Percentiles rank a stretch among this genome's conserved stretches.
Evolutionary conservation across 92 coral and sea anemone genomes (phyloP).

Genomic region (Actinernus sp.): DNA sequence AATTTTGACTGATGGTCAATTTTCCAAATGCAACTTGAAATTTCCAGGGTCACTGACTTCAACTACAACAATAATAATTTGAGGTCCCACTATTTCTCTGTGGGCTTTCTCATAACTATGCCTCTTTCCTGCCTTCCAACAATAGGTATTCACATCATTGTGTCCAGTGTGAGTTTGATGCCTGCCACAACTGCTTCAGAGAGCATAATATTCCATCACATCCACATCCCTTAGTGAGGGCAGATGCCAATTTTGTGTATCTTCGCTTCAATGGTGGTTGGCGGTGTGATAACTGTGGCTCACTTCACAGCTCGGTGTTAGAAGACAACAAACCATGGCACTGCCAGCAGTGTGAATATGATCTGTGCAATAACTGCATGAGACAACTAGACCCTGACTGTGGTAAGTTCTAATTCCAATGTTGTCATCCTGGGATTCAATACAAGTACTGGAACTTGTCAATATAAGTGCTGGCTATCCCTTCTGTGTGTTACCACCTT

Average conservation of each 20-base stretch:
- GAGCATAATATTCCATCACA: conserved; percentile 67
- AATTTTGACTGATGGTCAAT: too few species aligned
- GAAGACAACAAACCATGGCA: conserved; percentile 81
- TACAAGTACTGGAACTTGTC: too few species aligned
- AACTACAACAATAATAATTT: too few species aligned
- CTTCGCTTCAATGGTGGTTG: conserved; percentile 82
- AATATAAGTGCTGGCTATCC: too few species aligned
- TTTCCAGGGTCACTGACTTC: too few species aligned
- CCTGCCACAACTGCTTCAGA: conserved; percentile 72
- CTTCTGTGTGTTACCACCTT: too few species aligned
- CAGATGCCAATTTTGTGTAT: conserved; percentile 78
- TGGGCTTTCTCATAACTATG: too few species aligned
- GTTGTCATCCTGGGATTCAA: too few species aligned
- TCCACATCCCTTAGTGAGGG: conserved; percentile 73
- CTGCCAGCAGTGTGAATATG: conserved; percentile 83
- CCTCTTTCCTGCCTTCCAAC: too few species aligned
- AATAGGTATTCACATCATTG: conserved; percentile 93
- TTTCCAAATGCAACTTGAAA: too few species aligned
- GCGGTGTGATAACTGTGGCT: conserved; percentile 89
- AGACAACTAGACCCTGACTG: conserved; percentile 8
- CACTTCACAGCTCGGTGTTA: conserved; percentile 47
- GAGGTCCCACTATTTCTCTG: too few species aligned
- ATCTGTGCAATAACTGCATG: conserved; percentile 84
- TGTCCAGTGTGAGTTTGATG: conserved; percentile 81
- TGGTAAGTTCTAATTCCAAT: conserved; percentile 39